Percentiles rank a stretch among this genome's conserved stretches.
These are phyloP conservation scores for Fringilla coelebs DNA, from an alignment of 2,797 vertebrate genomes.

Conservation along the genomic window DNA sequence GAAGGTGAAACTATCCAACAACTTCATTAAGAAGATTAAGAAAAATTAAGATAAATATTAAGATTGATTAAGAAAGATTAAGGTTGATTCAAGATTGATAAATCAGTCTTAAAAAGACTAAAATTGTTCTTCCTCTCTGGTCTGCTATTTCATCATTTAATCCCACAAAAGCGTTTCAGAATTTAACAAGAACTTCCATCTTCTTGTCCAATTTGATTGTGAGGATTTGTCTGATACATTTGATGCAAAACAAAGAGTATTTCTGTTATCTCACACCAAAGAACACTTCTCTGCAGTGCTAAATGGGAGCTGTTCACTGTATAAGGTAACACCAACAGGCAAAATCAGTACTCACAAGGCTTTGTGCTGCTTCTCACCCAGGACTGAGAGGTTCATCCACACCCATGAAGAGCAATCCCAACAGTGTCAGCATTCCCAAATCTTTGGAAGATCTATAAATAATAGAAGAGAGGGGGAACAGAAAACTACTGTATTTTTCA, in stretches of 20 bases:
- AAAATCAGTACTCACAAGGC: neutral
- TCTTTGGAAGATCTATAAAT: neutral
- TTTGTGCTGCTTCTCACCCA: neutral
- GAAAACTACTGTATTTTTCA: neutral
- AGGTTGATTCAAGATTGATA: too few species aligned
- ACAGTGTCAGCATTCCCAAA: neutral
- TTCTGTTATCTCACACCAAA: neutral
- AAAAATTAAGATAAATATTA: neutral
- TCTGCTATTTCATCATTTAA: neutral
- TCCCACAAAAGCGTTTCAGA: neutral
- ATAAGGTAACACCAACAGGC: neutral
- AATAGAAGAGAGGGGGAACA: neutral
- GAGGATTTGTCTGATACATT: neutral
- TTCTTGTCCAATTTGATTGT: neutral
- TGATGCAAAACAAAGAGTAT: neutral
- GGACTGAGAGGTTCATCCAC: neutral
- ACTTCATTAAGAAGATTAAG: neutral
- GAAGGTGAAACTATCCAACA: neutral
- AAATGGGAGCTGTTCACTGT: neutral
- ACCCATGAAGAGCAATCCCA: neutral
- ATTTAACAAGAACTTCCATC: neutral
- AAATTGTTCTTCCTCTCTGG: neutral
- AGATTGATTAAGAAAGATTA: too few species aligned
- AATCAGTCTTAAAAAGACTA: neutral
- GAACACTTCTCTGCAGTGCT: neutral